These are phyloP conservation scores for Pentalonia nigronervosa DNA, from an alignment of 1,140 invertebrate genomes.

Conservation along the genomic window DNA sequence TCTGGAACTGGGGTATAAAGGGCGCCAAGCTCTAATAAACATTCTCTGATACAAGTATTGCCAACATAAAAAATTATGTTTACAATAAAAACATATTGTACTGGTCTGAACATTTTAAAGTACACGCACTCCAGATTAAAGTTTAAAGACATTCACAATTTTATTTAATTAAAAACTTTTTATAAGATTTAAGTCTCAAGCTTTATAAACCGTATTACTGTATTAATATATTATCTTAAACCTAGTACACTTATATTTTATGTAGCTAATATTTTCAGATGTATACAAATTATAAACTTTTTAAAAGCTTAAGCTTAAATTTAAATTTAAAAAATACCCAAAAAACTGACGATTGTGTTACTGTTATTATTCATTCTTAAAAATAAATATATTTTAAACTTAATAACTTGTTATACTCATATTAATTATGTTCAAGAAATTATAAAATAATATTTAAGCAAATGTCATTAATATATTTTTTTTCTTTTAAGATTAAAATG, in stretches of 20 bases:
- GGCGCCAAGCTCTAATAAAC: constrained; percentile 48
- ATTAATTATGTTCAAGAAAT: not conserved
- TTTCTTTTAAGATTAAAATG: constrained; percentile 46
- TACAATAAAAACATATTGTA: not conserved
- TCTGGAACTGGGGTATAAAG: constrained; percentile 47
- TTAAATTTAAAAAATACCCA: too few relatives aligned
- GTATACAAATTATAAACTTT: not conserved
- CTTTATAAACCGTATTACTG: too few relatives aligned
- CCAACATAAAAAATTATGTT: constrained; percentile 25
- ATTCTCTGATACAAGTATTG: not conserved
- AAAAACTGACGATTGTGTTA: too few relatives aligned
- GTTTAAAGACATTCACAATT: not conserved
- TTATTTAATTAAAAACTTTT: too few relatives aligned
- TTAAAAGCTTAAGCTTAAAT: not conserved
- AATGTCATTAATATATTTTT: not conserved
- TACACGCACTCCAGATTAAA: not conserved
- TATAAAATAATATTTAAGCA: not conserved
- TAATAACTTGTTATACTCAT: not conserved
- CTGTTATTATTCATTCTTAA: too few relatives aligned
- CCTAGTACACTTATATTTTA: not conserved
- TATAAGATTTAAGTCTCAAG: too few relatives aligned
- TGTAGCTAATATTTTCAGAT: not conserved
- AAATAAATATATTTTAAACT: too few relatives aligned
- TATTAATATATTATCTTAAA: not conserved
- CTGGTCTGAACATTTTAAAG: not conserved